Conservation (phyloP, 1,140 invertebrate genomes). For the Agraylea sexmaculata region DNA sequence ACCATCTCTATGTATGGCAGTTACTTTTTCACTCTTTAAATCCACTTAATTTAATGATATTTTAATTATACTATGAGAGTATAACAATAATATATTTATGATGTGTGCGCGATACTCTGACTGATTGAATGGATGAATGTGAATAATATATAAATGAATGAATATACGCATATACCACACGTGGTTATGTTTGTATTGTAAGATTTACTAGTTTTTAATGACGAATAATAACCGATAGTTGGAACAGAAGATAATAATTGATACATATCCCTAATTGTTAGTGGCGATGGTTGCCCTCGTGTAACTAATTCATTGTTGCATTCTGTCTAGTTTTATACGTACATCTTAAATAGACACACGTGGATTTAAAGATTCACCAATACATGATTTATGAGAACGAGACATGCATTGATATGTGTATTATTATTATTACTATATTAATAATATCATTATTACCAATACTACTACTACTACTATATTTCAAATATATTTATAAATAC, state of each 20-base stretch:
- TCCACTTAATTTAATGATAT: no score
- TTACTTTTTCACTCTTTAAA: no score
- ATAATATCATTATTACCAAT: background rate
- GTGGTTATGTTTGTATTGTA: no score
- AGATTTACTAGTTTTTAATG: no score
- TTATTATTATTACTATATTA: background rate
- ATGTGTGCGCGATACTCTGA: no score
- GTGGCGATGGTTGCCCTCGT: background rate
- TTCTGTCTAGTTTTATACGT: constrained; percentile 1
- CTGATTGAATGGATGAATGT: no score
- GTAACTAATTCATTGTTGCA: background rate
- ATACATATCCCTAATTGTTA: constrained; percentile 24
- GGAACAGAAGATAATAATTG: constrained; percentile 23
- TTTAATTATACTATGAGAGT: no score
- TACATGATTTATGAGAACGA: background rate
- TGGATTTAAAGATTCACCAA: background rate
- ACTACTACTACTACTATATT: no score
- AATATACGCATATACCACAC: no score
- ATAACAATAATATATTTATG: no score
- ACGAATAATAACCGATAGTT: constrained; percentile 17
- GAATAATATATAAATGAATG: no score
- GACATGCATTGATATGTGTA: constrained; percentile 1
- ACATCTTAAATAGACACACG: background rate
- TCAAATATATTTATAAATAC: background rate
- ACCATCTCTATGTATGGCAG: no score